phyloP scores from a whole-genome alignment of 2,888 invertebrate genomes.

The Mesoligia furuncula region DNA sequence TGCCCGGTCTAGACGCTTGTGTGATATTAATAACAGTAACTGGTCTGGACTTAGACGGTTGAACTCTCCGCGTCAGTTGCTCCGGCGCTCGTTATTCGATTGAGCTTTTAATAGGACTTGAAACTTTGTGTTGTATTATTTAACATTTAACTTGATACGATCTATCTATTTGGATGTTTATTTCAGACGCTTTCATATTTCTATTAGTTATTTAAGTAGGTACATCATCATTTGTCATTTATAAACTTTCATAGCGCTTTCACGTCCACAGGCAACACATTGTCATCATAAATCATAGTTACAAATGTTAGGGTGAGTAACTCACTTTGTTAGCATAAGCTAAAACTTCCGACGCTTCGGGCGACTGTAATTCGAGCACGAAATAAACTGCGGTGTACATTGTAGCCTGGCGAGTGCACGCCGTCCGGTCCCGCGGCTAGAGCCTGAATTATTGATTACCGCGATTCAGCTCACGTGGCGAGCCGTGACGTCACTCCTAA shows the following conservation, averaged over 20 bases:
- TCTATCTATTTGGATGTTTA: background rate
- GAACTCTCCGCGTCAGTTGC: conserved; percentile 42
- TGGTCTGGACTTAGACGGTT: conserved; percentile 51
- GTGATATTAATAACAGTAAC: conserved; percentile 66
- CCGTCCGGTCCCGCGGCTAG: conserved; percentile 29
- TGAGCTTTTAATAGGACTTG: conserved; percentile 26
- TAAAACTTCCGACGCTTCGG: conserved; percentile 19
- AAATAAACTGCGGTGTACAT: conserved; percentile 41
- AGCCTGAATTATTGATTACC: conserved; percentile 65
- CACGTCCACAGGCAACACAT: background rate
- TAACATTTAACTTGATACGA: background rate
- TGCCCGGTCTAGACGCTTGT: conserved; percentile 59
- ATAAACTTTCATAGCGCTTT: background rate
- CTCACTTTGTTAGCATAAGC: conserved; percentile 14
- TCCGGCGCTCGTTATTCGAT: conserved; percentile 24
- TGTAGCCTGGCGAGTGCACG: conserved; percentile 26
- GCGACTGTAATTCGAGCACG: conserved; percentile 17
- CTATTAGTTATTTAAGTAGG: background rate
- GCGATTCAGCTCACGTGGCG: conserved; percentile 51
- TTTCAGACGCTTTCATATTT: background rate
- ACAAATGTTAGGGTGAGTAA: background rate
- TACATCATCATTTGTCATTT: background rate
- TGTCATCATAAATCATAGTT: conserved; percentile 11
- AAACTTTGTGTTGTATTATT: conserved; percentile 30
- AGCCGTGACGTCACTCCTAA: conserved; percentile 59